Base-by-base conservation (phyloP, 2,113 vertebrate species). In the Penelope pileata region DNA sequence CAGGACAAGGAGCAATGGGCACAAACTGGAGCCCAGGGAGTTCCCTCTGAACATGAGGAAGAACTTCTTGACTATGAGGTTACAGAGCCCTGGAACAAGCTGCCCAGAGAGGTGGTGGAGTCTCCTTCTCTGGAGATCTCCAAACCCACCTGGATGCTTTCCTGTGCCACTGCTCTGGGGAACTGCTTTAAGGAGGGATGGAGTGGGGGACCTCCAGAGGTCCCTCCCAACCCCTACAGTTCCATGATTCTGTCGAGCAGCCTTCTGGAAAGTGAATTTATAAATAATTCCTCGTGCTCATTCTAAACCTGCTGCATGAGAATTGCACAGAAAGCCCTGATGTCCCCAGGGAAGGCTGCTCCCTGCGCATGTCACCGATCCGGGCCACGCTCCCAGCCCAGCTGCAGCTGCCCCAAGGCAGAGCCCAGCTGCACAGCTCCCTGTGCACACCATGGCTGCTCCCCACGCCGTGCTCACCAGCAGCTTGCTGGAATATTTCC, bases 301-400 rank as follows among this genome's bases (percentile, higher is more conserved):
- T 27, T 53, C 29, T 29, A 27, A 53, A 16, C 27, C 51, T 66
- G 43, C 21, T 70, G 40, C 40, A 54, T 1, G 9, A 50, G 47
- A 68, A 73, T 3, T 38, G 42, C 77, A 50, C 40, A 10, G 40
- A n/a, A 60, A 77, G 19, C 24, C 36, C 23, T 2, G 32, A 27
- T 1, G 60, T 26, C 50, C 32, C 72, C 10, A 1, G 4, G 27
- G 72, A 32, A 73, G 73, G 32, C 0, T 16, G 30, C 64, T 73
- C 72, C 27, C 19, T 0, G 3, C 22, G n/a, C 0, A 0, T 21
- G 10, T 5, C 12, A 40, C 38, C 2, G 23, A 38, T 32, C 56
- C 9, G 22, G 66, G 38, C 12, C 68, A 18, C 1, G 9, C 53
- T 66, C 8, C 0, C 13, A 3, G 30, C 84, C 76, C 80, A 7